These are phyloP conservation scores for Nymphicus hollandicus DNA, from an alignment of 2,113 vertebrate species.

Conservation along the genomic window DNA sequence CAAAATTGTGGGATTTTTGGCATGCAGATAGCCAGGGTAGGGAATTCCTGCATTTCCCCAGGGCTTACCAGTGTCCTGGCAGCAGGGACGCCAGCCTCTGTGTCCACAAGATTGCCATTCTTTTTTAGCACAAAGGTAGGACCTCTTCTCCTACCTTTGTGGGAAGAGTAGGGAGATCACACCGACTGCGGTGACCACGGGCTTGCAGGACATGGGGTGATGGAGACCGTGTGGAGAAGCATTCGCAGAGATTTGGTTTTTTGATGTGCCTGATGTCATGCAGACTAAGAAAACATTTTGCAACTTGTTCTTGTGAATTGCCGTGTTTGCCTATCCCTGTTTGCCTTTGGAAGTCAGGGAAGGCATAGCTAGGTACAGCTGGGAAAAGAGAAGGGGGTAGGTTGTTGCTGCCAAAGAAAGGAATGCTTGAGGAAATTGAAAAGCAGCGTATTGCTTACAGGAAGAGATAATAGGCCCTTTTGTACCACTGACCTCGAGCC, in stretches of 20 bases:
- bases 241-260: background rate
- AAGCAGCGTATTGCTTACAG: background rate
- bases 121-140: background rate
- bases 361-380: background rate
- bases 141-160: background rate
- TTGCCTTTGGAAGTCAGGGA: background rate
- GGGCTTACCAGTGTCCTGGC: background rate
- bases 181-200: rapidly evolving
- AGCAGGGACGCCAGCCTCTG: background rate
- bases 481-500: background rate
- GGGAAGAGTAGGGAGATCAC: background rate
- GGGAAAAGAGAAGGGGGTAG: background rate
- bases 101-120: background rate
- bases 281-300: background rate
- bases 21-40: background rate
- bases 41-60: background rate
- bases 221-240: background rate
- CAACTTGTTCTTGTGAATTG: background rate
- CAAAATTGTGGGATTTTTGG: background rate
- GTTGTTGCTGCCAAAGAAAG: background rate
- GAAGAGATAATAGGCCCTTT: background rate
- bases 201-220: background rate
- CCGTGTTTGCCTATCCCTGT: background rate
- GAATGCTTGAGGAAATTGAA: background rate
- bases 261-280: background rate